Evolutionary conservation across 2,888 invertebrate species (phyloP), one percentile per base, ranked within the genome.

Genomic region (Xestia sexstrigata): DNA sequence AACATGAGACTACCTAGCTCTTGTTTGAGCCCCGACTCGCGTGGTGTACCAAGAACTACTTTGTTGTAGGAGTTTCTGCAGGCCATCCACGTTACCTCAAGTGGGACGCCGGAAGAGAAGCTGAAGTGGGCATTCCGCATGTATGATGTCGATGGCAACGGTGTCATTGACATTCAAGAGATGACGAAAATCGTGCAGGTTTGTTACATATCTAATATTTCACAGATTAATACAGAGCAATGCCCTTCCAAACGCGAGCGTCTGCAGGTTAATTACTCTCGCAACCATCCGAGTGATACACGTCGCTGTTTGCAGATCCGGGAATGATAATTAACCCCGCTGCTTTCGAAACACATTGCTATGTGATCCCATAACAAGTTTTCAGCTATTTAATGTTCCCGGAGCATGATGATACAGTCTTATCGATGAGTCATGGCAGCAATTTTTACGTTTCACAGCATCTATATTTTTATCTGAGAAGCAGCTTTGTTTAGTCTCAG

Each of bases 161-260:
- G 99, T 81, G 99, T 99, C 91, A 99, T 99, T 95, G 99, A 99
- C 95, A 99, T 99, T 92, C 99, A 99, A 95, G 99, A 99, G 97
- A 99, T 99, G 99, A 99, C 99, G 87, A 99, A 99, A 97, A 99
- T 99, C 94, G 99, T 99, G 87, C 99, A 99, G 98, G 99, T 99
- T 95, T 94, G 96, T 88, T 45, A 23, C 26, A 42, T 52, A 23
- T 9, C 58, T 20, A 74, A 73, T 35, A 62, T 68, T 74, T 72
- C 9, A 0, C 65, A 75, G 26, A 77, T 81, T 72, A 47, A 81
- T 74, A 63, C 30, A 52, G 67, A 76, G 70, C 75, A 79, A 80
- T 74, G 74, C 8, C 58, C 82, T 76, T 67, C 26, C 39, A 35
- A 55, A 35, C n/a, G n/a, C 17, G 23, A 26, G 58, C 55, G 71